A percentile compares a stretch with the other conserved stretches of the same genome.
Conservation (phyloP, 2,797 vertebrate species). For the Cyprinodon diabolis region DNA sequence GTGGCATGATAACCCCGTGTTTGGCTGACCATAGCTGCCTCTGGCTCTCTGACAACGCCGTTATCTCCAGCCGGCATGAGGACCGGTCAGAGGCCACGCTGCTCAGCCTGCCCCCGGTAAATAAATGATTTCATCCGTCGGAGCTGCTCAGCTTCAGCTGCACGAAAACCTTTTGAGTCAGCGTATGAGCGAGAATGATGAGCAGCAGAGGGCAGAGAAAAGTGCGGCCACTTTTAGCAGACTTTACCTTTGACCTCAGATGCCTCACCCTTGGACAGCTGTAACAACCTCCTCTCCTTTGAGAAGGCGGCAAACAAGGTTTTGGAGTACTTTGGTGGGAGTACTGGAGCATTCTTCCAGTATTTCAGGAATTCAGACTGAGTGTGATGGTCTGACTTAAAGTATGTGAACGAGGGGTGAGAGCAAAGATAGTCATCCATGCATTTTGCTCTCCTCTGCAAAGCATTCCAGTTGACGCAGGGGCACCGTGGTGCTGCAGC, state of each 20-base stretch:
- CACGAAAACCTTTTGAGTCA: neutral
- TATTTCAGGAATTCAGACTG: too few relatives aligned
- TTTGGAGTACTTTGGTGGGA: neutral
- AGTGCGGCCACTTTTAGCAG: conserved; percentile 7
- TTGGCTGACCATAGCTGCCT: conserved; percentile 30
- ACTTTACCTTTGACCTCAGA: conserved; percentile 24
- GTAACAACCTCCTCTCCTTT: neutral
- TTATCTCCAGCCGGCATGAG: conserved; percentile 49
- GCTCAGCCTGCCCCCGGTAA: conserved; percentile 54
- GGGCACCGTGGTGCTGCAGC: too few relatives aligned
- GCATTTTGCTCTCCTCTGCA: too few relatives aligned
- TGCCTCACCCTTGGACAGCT: neutral
- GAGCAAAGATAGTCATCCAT: too few relatives aligned
- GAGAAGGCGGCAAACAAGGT: neutral
- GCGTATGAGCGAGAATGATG: neutral
- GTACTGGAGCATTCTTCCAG: neutral
- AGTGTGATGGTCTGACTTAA: too few relatives aligned
- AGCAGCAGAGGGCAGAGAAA: conserved; percentile 6
- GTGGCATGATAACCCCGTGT: conserved; percentile 31
- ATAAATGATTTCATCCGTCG: conserved; percentile 75
- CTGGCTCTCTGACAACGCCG: conserved; percentile 26
- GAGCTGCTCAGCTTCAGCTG: conserved; percentile 56
- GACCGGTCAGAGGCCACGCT: conserved; percentile 42
- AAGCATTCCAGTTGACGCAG: too few relatives aligned
- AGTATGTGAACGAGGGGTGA: too few relatives aligned